phyloP scores from a whole-genome alignment of 2,797 vertebrate species.

The Merluccius polli region DNA sequence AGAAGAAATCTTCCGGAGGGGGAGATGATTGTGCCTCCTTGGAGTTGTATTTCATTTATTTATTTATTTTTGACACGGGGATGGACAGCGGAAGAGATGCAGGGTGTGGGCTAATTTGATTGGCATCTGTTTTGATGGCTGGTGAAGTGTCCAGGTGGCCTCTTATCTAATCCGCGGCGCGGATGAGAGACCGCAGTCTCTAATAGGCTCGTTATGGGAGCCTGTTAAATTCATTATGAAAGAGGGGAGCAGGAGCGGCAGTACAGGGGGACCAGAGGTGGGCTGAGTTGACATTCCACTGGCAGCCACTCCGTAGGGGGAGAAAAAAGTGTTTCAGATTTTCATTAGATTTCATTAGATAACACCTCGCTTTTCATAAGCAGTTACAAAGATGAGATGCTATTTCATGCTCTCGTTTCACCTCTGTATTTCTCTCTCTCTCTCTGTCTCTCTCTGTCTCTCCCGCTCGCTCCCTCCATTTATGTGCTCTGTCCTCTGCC shows the following conservation, averaged over 20 bases:
- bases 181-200: conserved; percentile 61
- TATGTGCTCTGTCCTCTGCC: neutral
- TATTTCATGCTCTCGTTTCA: neutral
- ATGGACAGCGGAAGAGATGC: conserved; percentile 43
- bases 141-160: conserved; percentile 72
- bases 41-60: conserved; percentile 24
- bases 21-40: conserved; percentile 44
- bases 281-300: conserved; percentile 63
- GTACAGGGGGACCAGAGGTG: conserved; percentile 39
- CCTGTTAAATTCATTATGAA: conserved; percentile 71
- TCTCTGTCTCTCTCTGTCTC: neutral
- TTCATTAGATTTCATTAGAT: conserved; percentile 69
- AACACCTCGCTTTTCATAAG: conserved; percentile 52
- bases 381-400: conserved; percentile 25
- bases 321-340: conserved; percentile 53
- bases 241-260: conserved; percentile 52
- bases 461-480: neutral
- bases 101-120: conserved; percentile 63
- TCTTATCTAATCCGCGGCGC: conserved; percentile 67
- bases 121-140: conserved; percentile 66
- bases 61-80: neutral
- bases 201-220: conserved; percentile 68
- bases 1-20: conserved; percentile 28
- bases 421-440: neutral
- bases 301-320: conserved; percentile 55